phyloP scores from a whole-genome alignment of 2,797 vertebrate genomes.

The Takifugu ocellatus region DNA sequence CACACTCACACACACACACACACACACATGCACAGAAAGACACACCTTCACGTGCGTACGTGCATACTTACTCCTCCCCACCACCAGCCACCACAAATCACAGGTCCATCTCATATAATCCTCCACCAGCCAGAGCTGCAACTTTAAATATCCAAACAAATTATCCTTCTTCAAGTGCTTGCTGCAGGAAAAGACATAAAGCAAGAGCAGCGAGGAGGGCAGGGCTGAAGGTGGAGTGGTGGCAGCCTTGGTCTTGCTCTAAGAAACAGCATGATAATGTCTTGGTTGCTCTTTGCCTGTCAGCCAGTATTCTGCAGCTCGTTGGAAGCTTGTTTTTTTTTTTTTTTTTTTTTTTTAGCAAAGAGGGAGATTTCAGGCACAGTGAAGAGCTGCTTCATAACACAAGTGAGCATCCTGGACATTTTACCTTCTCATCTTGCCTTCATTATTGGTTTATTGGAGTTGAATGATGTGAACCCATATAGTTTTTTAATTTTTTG shows the following conservation, averaged over 20 bases:
- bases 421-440: slow-evolving; percentile 7
- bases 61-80: slow-evolving; percentile 40
- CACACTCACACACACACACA: background rate
- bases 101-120: slow-evolving; percentile 69
- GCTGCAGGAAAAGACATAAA: slow-evolving; percentile 62
- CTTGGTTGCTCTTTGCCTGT: slow-evolving; percentile 36
- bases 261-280: slow-evolving; percentile 34
- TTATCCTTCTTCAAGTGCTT: slow-evolving; percentile 64
- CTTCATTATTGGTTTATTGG: background rate
- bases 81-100: slow-evolving; percentile 71
- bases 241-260: slow-evolving; percentile 27
- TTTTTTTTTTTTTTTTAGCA: background rate
- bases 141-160: slow-evolving; percentile 73
- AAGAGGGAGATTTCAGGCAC: slow-evolving; percentile 39
- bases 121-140: slow-evolving; percentile 57
- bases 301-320: slow-evolving; percentile 35
- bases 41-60: slow-evolving; percentile 25
- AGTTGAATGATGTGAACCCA: slow-evolving; percentile 22
- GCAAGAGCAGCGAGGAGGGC: slow-evolving; percentile 45
- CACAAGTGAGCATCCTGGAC: slow-evolving; percentile 5
- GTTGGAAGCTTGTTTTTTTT: slow-evolving; percentile 19
- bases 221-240: slow-evolving; percentile 29
- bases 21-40: background rate
- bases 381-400: slow-evolving; percentile 32
- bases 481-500: slow-evolving; percentile 4